phyloP scores from a whole-genome alignment of 1,140 invertebrate species.

The Pantala flavescens region DNA sequence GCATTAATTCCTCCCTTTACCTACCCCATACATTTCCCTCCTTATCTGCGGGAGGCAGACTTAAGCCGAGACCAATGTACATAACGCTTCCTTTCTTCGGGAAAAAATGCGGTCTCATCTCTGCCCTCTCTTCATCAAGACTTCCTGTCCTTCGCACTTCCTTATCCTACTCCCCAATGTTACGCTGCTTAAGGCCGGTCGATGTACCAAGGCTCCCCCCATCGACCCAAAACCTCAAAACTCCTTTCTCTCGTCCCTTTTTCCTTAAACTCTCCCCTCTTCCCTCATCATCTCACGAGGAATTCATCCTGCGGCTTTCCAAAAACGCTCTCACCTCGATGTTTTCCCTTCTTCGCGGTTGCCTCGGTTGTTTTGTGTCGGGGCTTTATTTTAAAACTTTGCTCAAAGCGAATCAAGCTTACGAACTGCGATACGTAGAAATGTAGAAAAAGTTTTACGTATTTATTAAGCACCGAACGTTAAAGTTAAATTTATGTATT shows the following conservation, averaged over 20 bases:
- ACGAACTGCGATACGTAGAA: too few species aligned
- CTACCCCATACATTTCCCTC: neutral
- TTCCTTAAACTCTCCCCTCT: neutral
- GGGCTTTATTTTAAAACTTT: too few species aligned
- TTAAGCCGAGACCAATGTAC: neutral
- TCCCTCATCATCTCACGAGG: neutral
- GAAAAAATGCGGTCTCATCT: neutral
- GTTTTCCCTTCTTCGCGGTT: too few species aligned
- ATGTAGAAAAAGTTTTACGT: too few species aligned
- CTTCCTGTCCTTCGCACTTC: conserved; percentile 7
- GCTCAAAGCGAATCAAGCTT: too few species aligned
- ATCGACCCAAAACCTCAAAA: neutral
- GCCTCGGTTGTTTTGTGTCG: too few species aligned
- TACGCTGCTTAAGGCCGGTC: neutral
- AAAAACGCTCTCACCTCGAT: too few species aligned
- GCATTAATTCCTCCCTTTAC: neutral
- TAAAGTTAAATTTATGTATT: too few species aligned
- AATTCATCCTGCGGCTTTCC: too few species aligned
- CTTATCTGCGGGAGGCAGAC: neutral
- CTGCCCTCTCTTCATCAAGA: neutral
- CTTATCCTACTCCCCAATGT: neutral
- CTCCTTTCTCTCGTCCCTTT: neutral
- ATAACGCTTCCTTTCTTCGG: neutral
- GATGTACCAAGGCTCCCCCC: neutral
- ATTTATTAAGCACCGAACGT: too few species aligned